Conservation (phyloP, 2,797 vertebrate genomes). For the Paramormyrops hopkinsi region DNA sequence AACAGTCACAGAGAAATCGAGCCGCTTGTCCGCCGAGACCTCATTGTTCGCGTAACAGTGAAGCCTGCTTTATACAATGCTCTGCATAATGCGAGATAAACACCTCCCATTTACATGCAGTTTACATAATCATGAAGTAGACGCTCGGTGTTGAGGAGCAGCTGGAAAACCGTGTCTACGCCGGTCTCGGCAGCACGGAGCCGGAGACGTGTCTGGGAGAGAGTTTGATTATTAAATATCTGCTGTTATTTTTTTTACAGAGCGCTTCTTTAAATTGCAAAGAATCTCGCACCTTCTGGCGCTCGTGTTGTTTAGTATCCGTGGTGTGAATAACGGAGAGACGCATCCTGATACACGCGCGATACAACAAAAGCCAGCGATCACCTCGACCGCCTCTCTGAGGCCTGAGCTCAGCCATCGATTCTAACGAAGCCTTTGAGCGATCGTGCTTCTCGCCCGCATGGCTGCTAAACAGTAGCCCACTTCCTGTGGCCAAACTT, state of each 20-base stretch:
- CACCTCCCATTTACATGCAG: not conserved
- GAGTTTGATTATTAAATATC: not conserved
- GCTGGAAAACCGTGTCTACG: not conserved
- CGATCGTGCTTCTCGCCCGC: not conserved
- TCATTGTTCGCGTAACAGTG: not conserved
- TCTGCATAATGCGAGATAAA: slow-evolving; percentile 6
- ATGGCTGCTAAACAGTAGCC: not conserved
- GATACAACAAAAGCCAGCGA: not conserved
- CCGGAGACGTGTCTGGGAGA: not conserved
- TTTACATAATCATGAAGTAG: slow-evolving; percentile 9
- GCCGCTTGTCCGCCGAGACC: not conserved
- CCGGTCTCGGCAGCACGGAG: not conserved
- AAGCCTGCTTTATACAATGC: not conserved
- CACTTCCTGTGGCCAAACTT: not conserved
- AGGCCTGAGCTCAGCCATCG: not conserved
- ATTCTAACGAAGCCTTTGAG: not conserved
- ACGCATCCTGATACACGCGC: too few species aligned
- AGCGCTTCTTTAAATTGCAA: not conserved
- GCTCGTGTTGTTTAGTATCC: not conserved
- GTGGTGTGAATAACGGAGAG: not conserved
- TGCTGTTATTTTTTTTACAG: not conserved
- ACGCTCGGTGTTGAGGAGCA: not conserved
- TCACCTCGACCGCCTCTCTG: not conserved
- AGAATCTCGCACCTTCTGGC: not conserved
- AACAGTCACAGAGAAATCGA: not conserved